Evolutionary conservation across 2,113 vertebrate species (phyloP), one percentile per base, ranked within the genome.

Genomic region (Corythornis vintsioides): DNA sequence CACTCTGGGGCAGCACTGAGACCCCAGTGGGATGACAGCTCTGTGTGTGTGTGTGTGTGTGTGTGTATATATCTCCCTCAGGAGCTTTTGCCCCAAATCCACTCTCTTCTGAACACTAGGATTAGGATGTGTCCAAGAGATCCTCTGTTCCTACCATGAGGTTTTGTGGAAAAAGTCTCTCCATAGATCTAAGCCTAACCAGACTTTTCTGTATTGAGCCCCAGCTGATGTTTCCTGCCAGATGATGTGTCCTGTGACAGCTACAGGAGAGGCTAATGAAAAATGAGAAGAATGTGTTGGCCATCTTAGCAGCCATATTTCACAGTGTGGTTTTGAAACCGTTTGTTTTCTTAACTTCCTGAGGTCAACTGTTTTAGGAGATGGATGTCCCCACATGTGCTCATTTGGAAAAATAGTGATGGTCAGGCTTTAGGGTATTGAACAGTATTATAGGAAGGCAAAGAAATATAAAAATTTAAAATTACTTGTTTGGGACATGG

Each of bases 261-360:
- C 91, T 93, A 87, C n/a, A 74, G 31, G 45, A 96, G 88, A 89
- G 45, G 35, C 53, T 77, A 82, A 88, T 88, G 88, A 94, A 93
- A 94, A 94, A 96, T 87, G 89, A 96, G 88, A 95, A 53, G 94
- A 96, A 96, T 95, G 94, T 91, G 92, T 89, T 89, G 67, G 92
- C 63, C 73, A 92, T 93, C 87, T 75, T 73, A 86, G 84, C 65
- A 92, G 82, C 86, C 82, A 85, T 96, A 96, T 96, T 96, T 96
- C 95, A 95, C 92, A 89, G 86, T 43, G 74, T 81, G 91, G 31
- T 90, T 95, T 94, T 95, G 95, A 95, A 93, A 77, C 81, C 2
- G 6, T 94, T 97, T 96, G 95, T 96, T 97, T 97, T 92, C 90
- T 95, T 97, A 97, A 91, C 90, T 96, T 97, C 88, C 80, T 53